Base-by-base conservation (phyloP, 1,140 invertebrate species). In the Heliothis virescens region DNA sequence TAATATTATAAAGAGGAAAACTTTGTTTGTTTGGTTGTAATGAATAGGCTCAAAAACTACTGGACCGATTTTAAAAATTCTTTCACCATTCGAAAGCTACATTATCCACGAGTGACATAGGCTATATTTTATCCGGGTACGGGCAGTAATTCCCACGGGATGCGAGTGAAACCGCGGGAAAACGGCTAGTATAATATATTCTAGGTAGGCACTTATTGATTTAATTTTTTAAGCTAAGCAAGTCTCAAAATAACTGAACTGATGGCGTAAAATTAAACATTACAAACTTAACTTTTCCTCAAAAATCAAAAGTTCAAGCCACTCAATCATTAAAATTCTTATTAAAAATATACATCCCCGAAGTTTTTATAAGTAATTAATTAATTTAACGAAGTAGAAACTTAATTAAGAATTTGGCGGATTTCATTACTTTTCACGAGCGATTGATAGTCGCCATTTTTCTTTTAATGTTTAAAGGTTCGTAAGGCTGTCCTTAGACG, bases 381-480 rank as follows among this genome's bases (percentile, higher is more conserved):
- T 60, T 60, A 48, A 74, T 62, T 21, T 65, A 53, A 53, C 60
- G 16, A 63, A 26, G 18, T 26, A 73, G 59, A 75, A 75, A 75
- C 48, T 74, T 60, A 74, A 74, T 74, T 74, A 74, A 60, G 72
- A 74, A 74, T 74, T 62, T 60, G 55, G 55, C 72, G 59, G 55
- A 55, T 73, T 59, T 47, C 34, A 74, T 55, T 55, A 55, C 72
- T 75, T 75, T 41, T 29, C 57, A 75, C 41, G 55, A 29, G 67
- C 18, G 18, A 75, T 75, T 75, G 57, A 65, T 76, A 52, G 67
- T 10, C 12, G 41, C 48, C 48, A 71, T 71, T 71, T 71, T 71
- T 71, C 48, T 52, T 71, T 71, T 4, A 71, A 71, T 52, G 29
- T 67, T 67, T 48, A 47, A 67, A 12, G n/a, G 11, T 48, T 48